Conservation (phyloP, 2,797 vertebrate genomes). For the Cyclopterus lumpus region DNA sequence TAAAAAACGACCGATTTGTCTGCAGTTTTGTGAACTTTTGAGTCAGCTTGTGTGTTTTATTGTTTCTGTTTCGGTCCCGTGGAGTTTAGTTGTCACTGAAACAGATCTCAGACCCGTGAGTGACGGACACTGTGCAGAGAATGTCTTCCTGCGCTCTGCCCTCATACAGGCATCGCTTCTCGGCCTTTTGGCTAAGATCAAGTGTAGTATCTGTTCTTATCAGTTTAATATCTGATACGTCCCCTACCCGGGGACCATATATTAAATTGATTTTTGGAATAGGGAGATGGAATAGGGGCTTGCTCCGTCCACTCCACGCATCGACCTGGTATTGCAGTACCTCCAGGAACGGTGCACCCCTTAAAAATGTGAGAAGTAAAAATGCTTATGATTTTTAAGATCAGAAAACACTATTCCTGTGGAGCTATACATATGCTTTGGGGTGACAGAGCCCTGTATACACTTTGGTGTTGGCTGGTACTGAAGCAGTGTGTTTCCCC, state of each 20-base stretch:
- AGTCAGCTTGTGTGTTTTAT: not conserved
- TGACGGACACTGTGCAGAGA: not conserved
- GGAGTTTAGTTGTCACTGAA: not conserved
- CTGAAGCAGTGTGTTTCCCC: too few species aligned
- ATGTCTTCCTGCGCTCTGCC: rapidly evolving
- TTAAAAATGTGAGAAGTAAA: too few species aligned
- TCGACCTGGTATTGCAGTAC: not conserved
- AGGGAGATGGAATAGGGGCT: conserved; percentile 9
- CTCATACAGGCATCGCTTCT: rapidly evolving
- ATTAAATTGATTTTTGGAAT: conserved; percentile 5
- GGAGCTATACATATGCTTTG: too few species aligned
- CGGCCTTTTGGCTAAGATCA: conserved; percentile 20
- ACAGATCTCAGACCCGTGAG: not conserved
- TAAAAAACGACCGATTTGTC: not conserved
- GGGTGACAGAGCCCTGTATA: too few species aligned
- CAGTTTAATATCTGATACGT: conserved; percentile 10
- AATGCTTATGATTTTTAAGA: too few species aligned
- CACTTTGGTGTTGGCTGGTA: too few species aligned
- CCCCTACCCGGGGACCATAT: conserved; percentile 2
- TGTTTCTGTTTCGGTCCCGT: not conserved
- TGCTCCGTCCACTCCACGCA: conserved; percentile 7
- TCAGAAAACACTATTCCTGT: too few species aligned
- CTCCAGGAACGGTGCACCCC: conserved; percentile 6
- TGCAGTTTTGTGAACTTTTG: not conserved
- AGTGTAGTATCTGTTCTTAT: conserved; percentile 8